Evolutionary conservation across 1,140 invertebrate genomes (phyloP).

Genomic region (Pogonomyrmex barbatus): DNA sequence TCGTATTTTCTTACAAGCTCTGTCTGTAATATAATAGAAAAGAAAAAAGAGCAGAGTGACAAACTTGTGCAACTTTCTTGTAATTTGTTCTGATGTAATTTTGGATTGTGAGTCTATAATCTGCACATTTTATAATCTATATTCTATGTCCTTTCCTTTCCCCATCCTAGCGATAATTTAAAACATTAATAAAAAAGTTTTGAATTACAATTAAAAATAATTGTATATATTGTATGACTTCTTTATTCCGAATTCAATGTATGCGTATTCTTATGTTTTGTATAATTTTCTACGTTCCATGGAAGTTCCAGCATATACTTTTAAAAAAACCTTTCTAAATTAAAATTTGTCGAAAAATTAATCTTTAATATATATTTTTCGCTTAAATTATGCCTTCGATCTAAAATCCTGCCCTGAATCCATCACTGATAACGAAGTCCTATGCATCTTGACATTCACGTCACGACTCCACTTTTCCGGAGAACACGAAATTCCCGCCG

Average conservation of each 20-base stretch:
- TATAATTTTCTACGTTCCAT: not conserved
- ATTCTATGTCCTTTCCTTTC: not conserved
- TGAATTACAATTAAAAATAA: conserved; percentile 5
- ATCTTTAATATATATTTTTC: not conserved
- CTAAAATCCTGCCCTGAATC: not conserved
- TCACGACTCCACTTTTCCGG: conserved; percentile 22
- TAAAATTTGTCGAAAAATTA: conserved; percentile 8
- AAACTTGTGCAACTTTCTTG: not conserved
- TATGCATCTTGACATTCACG: not conserved
- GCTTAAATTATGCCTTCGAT: not conserved
- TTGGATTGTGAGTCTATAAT: not conserved
- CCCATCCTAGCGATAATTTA: not conserved
- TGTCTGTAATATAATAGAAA: conserved; percentile 15
- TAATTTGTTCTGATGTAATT: not conserved
- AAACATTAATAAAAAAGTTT: not conserved
- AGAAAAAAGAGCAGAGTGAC: not conserved
- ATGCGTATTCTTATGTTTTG: not conserved
- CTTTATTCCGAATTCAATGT: not conserved
- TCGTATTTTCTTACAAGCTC: not conserved
- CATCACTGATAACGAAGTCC: not conserved
- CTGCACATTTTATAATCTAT: conserved; percentile 1
- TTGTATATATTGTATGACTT: not conserved
- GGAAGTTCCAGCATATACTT: not conserved
- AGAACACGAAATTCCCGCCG: conserved; percentile 2
- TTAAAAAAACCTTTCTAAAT: not conserved